A percentile compares a stretch with the other conserved stretches of the same genome.
Conservation (phyloP, 2,113 vertebrate species). For the Mormoops blainvillei region DNA sequence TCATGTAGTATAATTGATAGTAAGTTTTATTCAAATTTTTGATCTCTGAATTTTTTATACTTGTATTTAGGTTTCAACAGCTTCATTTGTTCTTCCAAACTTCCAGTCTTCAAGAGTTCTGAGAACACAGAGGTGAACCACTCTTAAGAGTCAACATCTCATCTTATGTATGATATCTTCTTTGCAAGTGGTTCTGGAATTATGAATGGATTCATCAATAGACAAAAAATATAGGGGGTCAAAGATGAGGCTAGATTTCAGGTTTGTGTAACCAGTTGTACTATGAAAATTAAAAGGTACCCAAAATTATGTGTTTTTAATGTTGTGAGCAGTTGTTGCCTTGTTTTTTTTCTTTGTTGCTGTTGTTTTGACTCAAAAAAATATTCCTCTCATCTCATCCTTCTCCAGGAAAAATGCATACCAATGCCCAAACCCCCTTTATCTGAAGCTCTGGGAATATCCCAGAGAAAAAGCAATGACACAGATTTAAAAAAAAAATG, state of each 20-base stretch:
- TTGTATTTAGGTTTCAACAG: neutral
- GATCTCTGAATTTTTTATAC: neutral
- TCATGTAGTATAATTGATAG: neutral
- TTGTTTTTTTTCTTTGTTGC: neutral
- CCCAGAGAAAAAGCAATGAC: neutral
- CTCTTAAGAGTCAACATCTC: neutral
- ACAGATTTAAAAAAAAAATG: neutral
- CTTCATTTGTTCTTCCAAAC: neutral
- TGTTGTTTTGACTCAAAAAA: slow-evolving; percentile 4
- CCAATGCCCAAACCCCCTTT: neutral
- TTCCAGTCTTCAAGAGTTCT: neutral
- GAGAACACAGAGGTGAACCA: neutral
- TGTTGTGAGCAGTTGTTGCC: neutral
- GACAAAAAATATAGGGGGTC: neutral
- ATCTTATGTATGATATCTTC: neutral
- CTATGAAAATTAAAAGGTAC: neutral
- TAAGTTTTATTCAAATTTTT: neutral
- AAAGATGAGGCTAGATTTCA: neutral
- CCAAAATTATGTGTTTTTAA: neutral
- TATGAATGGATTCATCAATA: neutral
- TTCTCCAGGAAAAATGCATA: neutral
- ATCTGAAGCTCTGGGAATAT: neutral
- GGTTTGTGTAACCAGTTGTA: neutral
- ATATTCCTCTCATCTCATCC: neutral
- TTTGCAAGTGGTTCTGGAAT: neutral